Evolutionary conservation across 2,888 invertebrate species (phyloP), one percentile per base, ranked within the genome.

Genomic region (Xestia xanthographa): DNA sequence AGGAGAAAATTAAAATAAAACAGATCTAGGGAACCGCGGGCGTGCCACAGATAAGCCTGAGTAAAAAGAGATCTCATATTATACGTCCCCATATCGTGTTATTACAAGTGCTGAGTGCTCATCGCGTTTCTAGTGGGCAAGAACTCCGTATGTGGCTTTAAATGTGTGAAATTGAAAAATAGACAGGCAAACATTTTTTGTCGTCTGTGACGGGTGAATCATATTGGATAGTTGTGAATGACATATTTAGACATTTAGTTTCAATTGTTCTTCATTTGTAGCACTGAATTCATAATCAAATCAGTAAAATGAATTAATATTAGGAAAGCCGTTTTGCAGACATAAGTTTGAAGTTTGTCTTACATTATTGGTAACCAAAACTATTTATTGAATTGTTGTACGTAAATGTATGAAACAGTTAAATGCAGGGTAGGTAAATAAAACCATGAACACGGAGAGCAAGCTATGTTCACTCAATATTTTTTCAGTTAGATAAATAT

Each of bases 51-150:
- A 91, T 92, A 89, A 91, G 88, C 90, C 84, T 70, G 82, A 89
- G 91, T 87, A 91, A 93, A 94, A 93, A 93, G 93, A 92, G 91
- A 91, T 92, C 91, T 90, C 90, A 90, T 92, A 93, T 93, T 92
- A 92, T 90, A 90, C 91, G 88, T 91, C 88, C 90, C 87, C 92
- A 91, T 94, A 93, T 94, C 94, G 87, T 94, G 92, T 93, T 94
- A 93, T 94, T 94, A 92, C 93, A 93, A 93, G 91, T 91, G 92
- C 80, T 84, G 89, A 90, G 89, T 86, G 90, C 85, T 90, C 86
- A 86, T 88, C 85, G 70, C 66, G 80, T 73, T 45, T 81, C 83
- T 65, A 66, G 70, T 77, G 48, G n/a, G 70, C 69, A 67, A 86
- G 75, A 87, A 89, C 82, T 58, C 70, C 22, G 90, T 89, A 91